phyloP scores from a whole-genome alignment of 2,888 invertebrate species.

The Drosophila hamatofila region DNA sequence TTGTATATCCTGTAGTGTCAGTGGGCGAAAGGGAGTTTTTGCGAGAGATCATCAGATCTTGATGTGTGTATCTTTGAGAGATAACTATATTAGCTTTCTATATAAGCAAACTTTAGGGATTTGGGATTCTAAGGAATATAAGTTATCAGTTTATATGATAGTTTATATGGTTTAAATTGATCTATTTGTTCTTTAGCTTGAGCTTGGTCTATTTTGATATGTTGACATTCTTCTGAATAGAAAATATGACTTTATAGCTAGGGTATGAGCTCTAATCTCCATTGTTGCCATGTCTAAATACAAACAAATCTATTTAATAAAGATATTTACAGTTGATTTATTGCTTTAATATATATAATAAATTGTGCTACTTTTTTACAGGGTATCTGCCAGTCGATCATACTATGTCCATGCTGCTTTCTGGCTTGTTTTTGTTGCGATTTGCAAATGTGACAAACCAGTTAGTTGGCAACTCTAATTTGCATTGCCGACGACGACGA shows the following conservation, averaged over 20 bases:
- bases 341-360: no score
- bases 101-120: background rate
- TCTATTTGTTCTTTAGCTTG: background rate
- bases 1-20: conserved; percentile 3
- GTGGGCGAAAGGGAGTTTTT: background rate
- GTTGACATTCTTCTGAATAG: background rate
- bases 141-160: background rate
- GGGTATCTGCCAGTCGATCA: background rate
- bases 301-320: background rate
- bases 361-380: no score
- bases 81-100: background rate
- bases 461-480: conserved; percentile 74
- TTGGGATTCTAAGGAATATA: background rate
- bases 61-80: background rate
- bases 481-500: conserved; percentile 64
- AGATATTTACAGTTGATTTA: no score
- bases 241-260: background rate
- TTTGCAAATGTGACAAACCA: conserved; percentile 65
- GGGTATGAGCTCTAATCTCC: background rate
- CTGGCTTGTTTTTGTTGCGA: background rate
- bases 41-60: background rate
- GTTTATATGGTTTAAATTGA: no score
- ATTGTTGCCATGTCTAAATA: background rate
- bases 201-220: background rate
- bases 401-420: background rate